Evolutionary conservation across 2,797 vertebrate species (phyloP).

Genomic region (Eupleurogrammus muticus): DNA sequence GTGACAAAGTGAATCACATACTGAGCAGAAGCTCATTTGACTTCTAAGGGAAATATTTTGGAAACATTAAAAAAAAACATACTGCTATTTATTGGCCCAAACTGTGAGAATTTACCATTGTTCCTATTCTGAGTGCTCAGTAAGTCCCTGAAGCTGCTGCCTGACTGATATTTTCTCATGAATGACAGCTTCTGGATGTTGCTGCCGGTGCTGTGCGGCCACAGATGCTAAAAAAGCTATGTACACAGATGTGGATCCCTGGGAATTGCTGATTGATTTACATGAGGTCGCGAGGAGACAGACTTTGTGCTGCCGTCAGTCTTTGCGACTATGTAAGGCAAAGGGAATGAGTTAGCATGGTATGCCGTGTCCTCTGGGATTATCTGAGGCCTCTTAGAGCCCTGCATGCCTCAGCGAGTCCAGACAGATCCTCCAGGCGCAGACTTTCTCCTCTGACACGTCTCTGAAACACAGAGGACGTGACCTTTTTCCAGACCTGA

Average conservation of each 20-base stretch:
- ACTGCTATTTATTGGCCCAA: conserved; percentile 6
- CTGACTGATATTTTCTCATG: conserved; percentile 34
- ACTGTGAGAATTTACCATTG: conserved; percentile 42
- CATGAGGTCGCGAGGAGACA: not conserved
- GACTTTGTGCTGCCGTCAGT: not conserved
- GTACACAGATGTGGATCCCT: conserved; percentile 32
- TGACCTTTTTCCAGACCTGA: not conserved
- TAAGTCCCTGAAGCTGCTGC: conserved; percentile 41
- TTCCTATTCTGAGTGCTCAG: conserved; percentile 19
- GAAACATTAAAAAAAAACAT: conserved; percentile 16
- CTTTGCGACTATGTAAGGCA: conserved; percentile 57
- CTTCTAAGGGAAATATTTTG: conserved; percentile 9
- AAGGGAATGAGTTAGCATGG: conserved; percentile 38
- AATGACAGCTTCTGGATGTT: conserved; percentile 28
- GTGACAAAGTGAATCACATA: not conserved
- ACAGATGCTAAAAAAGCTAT: conserved; percentile 30
- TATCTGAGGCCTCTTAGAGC: conserved; percentile 13
- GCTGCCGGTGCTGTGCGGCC: not conserved
- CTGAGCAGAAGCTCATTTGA: conserved; percentile 2
- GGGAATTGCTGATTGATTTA: conserved; percentile 49
- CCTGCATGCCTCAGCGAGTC: conserved; percentile 48
- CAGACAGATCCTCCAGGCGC: conserved; percentile 36
- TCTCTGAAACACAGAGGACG: conserved; percentile 16
- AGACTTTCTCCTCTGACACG: conserved; percentile 13
- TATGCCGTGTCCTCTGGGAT: conserved; percentile 60